Base-by-base conservation (phyloP, 2,888 invertebrate genomes). In the Drosophila sordidapex region DNA sequence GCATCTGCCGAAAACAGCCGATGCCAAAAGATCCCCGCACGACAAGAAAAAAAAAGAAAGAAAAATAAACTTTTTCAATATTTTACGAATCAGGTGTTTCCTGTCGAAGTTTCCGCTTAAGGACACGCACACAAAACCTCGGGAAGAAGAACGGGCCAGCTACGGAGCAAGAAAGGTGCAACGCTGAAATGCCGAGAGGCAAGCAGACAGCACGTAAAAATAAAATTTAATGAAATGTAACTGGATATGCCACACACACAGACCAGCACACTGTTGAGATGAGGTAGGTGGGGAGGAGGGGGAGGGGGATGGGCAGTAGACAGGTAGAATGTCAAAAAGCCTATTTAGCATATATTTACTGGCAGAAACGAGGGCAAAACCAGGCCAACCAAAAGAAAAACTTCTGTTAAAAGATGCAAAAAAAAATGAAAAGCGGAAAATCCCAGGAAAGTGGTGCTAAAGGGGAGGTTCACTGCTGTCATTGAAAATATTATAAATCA, bases 41-140 rank as follows among this genome's bases (percentile, higher is more conserved):
- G 63, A 35, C 43, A 62, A 65, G 48, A 60, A 61, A 56, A 61
- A 29, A 53, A 65, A n/a, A 40, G 11, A 40, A 51, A 48, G 60
- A 66, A 73, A 79, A 74, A 71, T 59, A 79, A 85, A 87, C 76
- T 87, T 87, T 87, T 87, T 90, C 87, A 87, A 87, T 87, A 87
- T 90, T 87, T 87, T 90, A 88, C 87, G 87, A 87, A 87, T 87
- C 87, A 87, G 87, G 87, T 87, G 87, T 90, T 87, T 87, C 90
- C 87, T 90, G 87, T 87, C 89, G 89, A 87, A 87, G 89, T 90
- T 87, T 90, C 89, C 90, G 87, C 89, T 86, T 88, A 90, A 88
- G 90, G 83, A 87, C 86, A 85, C 86, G 83, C 86, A 81, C 79
- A 74, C 75, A 57, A 25, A 49, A 36, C 36, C 27, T 40, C 35